Base-by-base conservation (phyloP, 2,888 invertebrate species). In the Sericinus montela region DNA sequence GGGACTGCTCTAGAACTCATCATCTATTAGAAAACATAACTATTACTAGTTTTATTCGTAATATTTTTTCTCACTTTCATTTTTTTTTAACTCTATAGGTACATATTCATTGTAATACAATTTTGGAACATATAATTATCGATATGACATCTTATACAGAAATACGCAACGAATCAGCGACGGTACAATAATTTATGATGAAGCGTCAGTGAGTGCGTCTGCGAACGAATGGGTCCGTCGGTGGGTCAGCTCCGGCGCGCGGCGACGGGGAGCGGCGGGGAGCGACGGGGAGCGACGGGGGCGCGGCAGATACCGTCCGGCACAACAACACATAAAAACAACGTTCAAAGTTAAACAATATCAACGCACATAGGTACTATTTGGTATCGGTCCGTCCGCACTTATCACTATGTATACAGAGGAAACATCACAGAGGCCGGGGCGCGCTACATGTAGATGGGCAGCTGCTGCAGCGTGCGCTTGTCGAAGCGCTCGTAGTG, bases 41-140 rank as follows among this genome's bases (percentile, higher is more conserved):
- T 87, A 87, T 79, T 72, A 72, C 86, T 85, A 85, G 69, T 80
- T 74, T 85, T 81, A 81, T 80, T 81, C 80, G 78, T 86, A 77
- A 86, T 82, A 82, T 86, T 86, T 79, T n/a, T 86, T 87, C 87
- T 87, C 87, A 87, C 87, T 87, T 87, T 87, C 81, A 79, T 85
- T 83, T 86, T 30, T 32, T 25, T 68, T 81, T n/a, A n/a, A 84
- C 63, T 79, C 85, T 87, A 87, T 82, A 84, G 85, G 82, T 87
- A 87, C 83, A 85, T 45, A 80, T 78, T 79, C 72, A 81, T 75
- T 84, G 84, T 85, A 81, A 84, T 86, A 87, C 86, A 87, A 73
- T 75, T 83, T 83, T 85, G 82, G 86, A 87, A 86, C 87, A 86
- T 87, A 86, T 83, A 85, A 77, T 84, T 83, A 86, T 84, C 87